phyloP scores from a whole-genome alignment of 2,797 vertebrate genomes.

The Chloroceryle amazona region DNA sequence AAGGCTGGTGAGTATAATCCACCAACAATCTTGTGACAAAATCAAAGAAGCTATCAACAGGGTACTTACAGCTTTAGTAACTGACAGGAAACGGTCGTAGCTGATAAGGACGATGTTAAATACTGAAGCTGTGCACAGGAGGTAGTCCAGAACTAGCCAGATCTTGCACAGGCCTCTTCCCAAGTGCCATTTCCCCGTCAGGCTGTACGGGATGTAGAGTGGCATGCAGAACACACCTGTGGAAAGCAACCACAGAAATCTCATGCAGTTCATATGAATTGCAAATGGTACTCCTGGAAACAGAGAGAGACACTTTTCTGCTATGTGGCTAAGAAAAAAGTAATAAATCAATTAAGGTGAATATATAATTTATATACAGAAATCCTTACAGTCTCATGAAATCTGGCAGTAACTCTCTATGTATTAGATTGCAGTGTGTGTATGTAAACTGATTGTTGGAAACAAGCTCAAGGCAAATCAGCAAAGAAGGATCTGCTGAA shows the following conservation, averaged over 20 bases:
- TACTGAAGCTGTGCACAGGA: conserved; percentile 90
- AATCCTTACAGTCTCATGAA: background rate
- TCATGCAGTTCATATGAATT: fast-evolving
- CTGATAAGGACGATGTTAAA: conserved; percentile 95
- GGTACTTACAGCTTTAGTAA: conserved; percentile 90
- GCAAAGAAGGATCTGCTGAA: background rate
- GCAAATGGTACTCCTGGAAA: background rate
- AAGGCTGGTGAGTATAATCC: background rate
- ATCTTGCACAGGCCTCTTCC: conserved; percentile 86
- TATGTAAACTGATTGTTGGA: background rate
- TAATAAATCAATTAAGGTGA: background rate
- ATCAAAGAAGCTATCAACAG: background rate
- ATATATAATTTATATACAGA: background rate
- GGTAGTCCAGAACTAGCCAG: conserved; percentile 90
- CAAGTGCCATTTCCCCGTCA: conserved; percentile 85
- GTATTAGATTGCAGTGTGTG: background rate
- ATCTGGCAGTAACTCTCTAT: background rate
- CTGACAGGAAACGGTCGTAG: conserved; percentile 92
- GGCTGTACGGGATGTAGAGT: conserved; percentile 88
- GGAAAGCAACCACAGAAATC: background rate
- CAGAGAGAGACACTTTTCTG: background rate
- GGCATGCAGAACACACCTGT: conserved; percentile 90
- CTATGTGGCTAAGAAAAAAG: background rate
- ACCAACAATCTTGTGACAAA: background rate
- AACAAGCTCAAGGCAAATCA: background rate